These are phyloP conservation scores for Hyposoter didymator DNA, from an alignment of 2,888 invertebrate genomes.

Conservation along the genomic window DNA sequence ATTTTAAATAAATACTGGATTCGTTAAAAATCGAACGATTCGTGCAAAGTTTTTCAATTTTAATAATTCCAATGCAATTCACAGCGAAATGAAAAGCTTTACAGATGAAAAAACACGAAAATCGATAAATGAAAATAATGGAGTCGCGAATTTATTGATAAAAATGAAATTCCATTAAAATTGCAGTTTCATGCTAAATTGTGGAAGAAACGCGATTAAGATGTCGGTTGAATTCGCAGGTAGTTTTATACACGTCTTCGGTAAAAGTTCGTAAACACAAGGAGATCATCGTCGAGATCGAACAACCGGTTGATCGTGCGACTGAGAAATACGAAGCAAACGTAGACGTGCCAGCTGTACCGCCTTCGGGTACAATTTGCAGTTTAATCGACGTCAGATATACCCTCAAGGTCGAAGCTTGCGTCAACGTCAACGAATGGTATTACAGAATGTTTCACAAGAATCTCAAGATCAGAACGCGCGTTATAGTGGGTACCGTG, in stretches of 20 bases:
- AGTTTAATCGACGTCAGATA: constrained; percentile 81
- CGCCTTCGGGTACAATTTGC: constrained; percentile 81
- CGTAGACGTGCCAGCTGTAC: constrained; percentile 80
- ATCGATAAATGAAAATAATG: no score
- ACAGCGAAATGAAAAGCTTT: no score
- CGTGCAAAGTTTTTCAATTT: no score
- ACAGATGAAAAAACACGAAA: no score
- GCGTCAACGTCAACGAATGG: constrained; percentile 79
- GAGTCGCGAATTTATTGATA: neutral
- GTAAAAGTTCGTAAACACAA: constrained; percentile 78
- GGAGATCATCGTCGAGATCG: constrained; percentile 79
- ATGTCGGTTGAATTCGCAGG: constrained; percentile 67
- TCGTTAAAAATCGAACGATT: no score
- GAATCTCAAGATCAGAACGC: constrained; percentile 78
- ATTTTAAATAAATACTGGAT: no score
- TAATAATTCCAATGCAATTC: no score
- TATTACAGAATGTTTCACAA: constrained; percentile 80
- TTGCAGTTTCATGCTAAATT: neutral
- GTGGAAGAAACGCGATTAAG: neutral
- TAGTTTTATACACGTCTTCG: constrained; percentile 77
- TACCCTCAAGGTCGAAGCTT: constrained; percentile 80
- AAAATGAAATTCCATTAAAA: neutral
- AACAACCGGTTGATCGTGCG: constrained; percentile 73
- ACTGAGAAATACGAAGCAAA: constrained; percentile 71
- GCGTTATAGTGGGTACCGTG: constrained; percentile 76